A percentile compares a stretch with the other conserved stretches of the same genome.
Evolutionary conservation across 2,113 vertebrate genomes (phyloP).

Genomic region (Mormyrus iriodes): DNA sequence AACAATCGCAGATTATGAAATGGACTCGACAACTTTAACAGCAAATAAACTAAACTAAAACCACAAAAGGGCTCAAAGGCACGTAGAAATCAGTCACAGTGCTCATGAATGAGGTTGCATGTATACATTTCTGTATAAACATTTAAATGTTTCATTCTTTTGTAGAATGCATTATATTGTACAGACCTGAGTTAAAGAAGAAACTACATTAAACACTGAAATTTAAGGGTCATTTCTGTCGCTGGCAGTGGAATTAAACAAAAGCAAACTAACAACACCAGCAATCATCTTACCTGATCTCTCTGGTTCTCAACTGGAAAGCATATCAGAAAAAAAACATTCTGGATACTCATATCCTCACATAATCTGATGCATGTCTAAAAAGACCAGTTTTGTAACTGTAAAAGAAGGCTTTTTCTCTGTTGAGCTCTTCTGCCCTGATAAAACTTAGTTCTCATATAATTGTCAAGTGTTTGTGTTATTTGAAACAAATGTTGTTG

Average conservation of each 20-base stretch:
- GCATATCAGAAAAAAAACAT: neutral
- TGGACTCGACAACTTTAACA: constrained; percentile 7
- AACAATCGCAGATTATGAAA: constrained; percentile 35
- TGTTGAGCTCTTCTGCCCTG: neutral
- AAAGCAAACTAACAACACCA: neutral
- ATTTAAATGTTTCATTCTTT: neutral
- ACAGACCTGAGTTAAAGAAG: constrained; percentile 25
- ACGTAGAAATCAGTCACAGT: constrained; percentile 14
- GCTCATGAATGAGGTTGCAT: constrained; percentile 28
- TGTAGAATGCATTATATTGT: constrained; percentile 7
- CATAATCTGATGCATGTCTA: neutral
- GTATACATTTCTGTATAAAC: constrained; percentile 17
- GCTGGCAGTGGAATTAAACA: neutral
- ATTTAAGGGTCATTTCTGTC: neutral
- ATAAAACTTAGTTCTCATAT: neutral
- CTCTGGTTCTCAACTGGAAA: neutral
- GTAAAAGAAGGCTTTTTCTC: neutral
- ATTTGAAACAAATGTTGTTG: neutral
- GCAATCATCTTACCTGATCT: neutral
- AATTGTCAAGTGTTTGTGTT: neutral
- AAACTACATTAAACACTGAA: neutral
- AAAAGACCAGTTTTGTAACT: neutral
- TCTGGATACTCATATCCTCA: neutral
- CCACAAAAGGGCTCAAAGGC: neutral
- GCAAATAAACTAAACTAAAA: neutral